Conservation (phyloP, 2,888 invertebrate genomes). For the Nymphalis polychloros region DNA sequence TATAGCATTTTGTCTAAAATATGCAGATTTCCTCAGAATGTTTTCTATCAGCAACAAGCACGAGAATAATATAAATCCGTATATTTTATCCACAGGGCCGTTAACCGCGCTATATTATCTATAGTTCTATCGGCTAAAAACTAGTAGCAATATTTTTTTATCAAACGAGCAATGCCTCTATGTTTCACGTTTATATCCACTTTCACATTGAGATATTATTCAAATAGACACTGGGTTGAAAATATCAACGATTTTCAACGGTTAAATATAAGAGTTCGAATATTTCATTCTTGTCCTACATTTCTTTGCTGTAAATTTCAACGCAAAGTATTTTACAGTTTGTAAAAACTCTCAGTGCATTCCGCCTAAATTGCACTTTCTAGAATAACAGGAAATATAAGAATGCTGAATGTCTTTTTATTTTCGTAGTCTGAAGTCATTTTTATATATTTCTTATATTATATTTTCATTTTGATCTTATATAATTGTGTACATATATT, state of each 20-base stretch:
- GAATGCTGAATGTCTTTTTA: constrained; percentile 9
- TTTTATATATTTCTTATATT: neutral
- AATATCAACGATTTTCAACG: neutral
- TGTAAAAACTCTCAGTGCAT: constrained; percentile 22
- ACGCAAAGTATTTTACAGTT: constrained; percentile 22
- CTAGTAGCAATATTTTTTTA: too few relatives aligned
- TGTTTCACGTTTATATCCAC: too few relatives aligned
- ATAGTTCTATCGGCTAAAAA: too few relatives aligned
- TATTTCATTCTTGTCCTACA: constrained; percentile 25
- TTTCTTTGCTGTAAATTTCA: constrained; percentile 26
- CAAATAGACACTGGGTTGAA: neutral
- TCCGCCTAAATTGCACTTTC: constrained; percentile 22
- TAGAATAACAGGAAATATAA: constrained; percentile 15
- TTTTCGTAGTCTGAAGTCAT: constrained; percentile 4
- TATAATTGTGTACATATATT: neutral
- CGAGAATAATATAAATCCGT: too few relatives aligned
- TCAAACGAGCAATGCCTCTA: too few relatives aligned
- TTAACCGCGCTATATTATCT: too few relatives aligned
- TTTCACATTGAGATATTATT: neutral
- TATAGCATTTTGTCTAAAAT: too few relatives aligned
- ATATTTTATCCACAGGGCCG: too few relatives aligned
- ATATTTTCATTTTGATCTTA: neutral
- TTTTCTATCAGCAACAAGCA: too few relatives aligned
- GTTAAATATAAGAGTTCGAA: constrained; percentile 1
- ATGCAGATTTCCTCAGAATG: too few relatives aligned